Evolutionary conservation across 1,140 invertebrate species (phyloP), one percentile per base, ranked within the genome.

Genomic region (Drosophila ogumai): DNA sequence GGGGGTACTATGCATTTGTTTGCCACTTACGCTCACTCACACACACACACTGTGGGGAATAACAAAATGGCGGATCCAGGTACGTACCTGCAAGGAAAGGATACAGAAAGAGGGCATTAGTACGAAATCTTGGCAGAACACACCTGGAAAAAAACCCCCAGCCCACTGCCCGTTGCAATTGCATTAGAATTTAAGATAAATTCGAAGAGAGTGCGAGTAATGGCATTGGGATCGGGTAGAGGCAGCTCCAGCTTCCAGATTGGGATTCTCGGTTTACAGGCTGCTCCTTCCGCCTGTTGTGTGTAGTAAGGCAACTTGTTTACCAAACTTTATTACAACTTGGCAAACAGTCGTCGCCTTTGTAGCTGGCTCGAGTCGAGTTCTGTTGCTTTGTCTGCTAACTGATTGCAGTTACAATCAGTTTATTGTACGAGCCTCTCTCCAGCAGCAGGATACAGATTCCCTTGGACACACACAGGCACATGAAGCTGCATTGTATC

Each of bases 101-200:
- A 82, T 31, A 50, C 9, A 41, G 36, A 41, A 0, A 50, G 22
- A 68, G 72, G 59, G 72, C 60, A 81, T 88, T 85, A 90, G 81
- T 81, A 58, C 40, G 64, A 75, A 78, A 90, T 87, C 85, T 74
- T 76, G 68, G 49, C 68, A 44, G 44, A 59, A 49, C 36, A 63
- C 57, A 81, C 60, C 68, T 74, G 77, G 38, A 69, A 58, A 38
- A 50, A 6, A 28, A 4, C 13, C 32, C 2, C 4, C 46, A 32
- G 1, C 25, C 15, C 15, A n/a, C 8, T 8, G 0, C 19, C 17
- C 19, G 44, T n/a, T 58, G 67, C 55, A 76, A 87, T 80, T 82
- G 85, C 85, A 88, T 88, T 85, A 90, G 85, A 88, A 90, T 88
- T 88, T 88, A 88, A 88, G 85, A 90, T 85, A 88, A 90, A 85